A percentile compares a stretch with the other conserved stretches of the same genome.
Evolutionary conservation across 2,113 vertebrate species (phyloP).

Genomic region (Uria aalge): DNA sequence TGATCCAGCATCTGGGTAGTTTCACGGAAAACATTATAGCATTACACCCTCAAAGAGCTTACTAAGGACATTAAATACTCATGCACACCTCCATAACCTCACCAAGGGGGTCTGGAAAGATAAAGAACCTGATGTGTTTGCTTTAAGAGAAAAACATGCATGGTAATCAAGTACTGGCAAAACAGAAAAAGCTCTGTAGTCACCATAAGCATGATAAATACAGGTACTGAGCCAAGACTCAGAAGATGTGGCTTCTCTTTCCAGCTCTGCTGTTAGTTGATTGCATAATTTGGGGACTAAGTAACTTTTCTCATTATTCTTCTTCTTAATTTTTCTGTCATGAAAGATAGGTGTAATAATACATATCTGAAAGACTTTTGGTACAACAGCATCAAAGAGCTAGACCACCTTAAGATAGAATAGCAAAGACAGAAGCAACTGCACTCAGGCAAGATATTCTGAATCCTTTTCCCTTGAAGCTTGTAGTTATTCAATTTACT

Average conservation of each 20-base stretch:
- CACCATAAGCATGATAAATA: neutral
- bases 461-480: conserved; percentile 19
- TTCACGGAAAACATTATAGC: neutral
- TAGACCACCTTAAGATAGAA: neutral
- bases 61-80: neutral
- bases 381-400: neutral
- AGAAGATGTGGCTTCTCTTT: neutral
- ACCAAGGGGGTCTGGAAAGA: neutral
- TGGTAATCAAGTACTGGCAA: neutral
- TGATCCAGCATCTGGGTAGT: neutral
- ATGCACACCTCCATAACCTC: neutral
- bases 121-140: neutral
- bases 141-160: neutral
- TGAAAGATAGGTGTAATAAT: neutral
- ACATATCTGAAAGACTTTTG: neutral
- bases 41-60: neutral
- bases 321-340: neutral
- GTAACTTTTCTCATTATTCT: neutral
- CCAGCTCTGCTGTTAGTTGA: neutral
- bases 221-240: neutral
- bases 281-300: neutral
- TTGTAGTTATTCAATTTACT: neutral
- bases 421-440: conserved; percentile 47
- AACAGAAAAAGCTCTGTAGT: neutral
- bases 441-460: neutral